phyloP scores from a whole-genome alignment of 2,797 vertebrate genomes.

The Argyrosomus regius region DNA sequence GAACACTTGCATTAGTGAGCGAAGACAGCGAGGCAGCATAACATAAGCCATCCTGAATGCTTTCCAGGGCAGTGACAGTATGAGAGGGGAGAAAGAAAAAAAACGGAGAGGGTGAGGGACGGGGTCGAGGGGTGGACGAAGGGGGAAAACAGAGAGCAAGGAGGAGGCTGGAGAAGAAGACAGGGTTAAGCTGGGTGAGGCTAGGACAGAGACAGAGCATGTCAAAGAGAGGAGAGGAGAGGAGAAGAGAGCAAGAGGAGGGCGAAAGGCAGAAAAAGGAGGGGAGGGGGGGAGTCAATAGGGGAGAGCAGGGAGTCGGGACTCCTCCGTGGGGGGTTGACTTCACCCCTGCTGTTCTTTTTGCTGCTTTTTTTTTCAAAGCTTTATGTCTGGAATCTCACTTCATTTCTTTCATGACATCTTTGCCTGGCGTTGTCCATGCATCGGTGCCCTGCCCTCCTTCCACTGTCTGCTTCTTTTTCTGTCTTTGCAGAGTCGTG shows the following conservation, averaged over 20 bases:
- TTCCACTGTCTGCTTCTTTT: slow-evolving; percentile 58
- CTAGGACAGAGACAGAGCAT: slow-evolving; percentile 53
- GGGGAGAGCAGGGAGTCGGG: slow-evolving; percentile 57
- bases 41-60: slow-evolving; percentile 62
- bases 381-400: slow-evolving; percentile 64
- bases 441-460: slow-evolving; percentile 71
- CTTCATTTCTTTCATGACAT: slow-evolving; percentile 74
- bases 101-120: slow-evolving; percentile 51
- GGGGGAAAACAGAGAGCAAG: slow-evolving; percentile 30
- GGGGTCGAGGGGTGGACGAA: slow-evolving; percentile 47
- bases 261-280: slow-evolving; percentile 33
- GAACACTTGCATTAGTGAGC: slow-evolving; percentile 63
- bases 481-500: slow-evolving; percentile 50
- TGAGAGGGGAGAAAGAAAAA: background rate
- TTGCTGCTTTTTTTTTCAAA: slow-evolving; percentile 42
- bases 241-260: slow-evolving; percentile 25
- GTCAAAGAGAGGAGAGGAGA: slow-evolving; percentile 58
- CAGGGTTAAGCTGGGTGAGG: slow-evolving; percentile 63
- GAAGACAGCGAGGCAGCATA: slow-evolving; percentile 55
- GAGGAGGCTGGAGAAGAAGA: slow-evolving; percentile 39
- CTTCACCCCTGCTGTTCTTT: slow-evolving; percentile 50
- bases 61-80: slow-evolving; percentile 53
- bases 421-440: slow-evolving; percentile 64
- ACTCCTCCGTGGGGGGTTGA: slow-evolving; percentile 62
- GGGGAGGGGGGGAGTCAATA: slow-evolving; percentile 28